Conservation (phyloP, 92 coral and sea anemone genomes). For the Zoanthus sansibaricus region DNA sequence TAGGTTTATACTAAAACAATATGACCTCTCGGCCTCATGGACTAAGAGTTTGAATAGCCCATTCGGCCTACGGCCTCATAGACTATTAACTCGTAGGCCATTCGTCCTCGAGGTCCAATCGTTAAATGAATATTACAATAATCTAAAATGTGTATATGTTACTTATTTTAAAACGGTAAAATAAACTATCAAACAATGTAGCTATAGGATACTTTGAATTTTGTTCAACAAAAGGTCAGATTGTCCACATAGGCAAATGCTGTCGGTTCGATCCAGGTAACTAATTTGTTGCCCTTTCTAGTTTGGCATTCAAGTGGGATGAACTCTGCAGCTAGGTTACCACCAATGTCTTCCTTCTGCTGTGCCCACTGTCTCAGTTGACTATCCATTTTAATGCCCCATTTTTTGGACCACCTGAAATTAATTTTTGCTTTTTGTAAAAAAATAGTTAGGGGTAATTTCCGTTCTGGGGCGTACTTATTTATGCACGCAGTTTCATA, state of each 20-base stretch:
- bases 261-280: slow-evolving; percentile 14
- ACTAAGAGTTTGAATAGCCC: too few relatives aligned
- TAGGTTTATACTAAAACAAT: too few relatives aligned
- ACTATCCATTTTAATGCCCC: slow-evolving; percentile 49
- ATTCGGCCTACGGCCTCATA: too few relatives aligned
- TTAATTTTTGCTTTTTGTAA: background rate
- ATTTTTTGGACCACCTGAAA: slow-evolving; percentile 33
- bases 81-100: too few relatives aligned
- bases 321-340: slow-evolving; percentile 16
- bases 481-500: too few relatives aligned
- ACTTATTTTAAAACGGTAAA: background rate
- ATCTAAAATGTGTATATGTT: background rate
- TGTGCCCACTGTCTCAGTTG: slow-evolving; percentile 28
- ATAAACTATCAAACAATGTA: background rate
- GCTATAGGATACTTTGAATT: background rate
- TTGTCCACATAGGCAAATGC: slow-evolving; percentile 35
- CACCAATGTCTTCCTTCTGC: slow-evolving; percentile 26
- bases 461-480: too few relatives aligned
- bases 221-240: slow-evolving; percentile 22
- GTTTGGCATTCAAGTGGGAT: slow-evolving; percentile 16
- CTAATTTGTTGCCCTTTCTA: slow-evolving; percentile 24
- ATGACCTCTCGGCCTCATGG: too few relatives aligned
- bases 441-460: too few relatives aligned
- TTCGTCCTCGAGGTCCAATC: too few relatives aligned
- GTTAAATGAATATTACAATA: background rate